Conservation (phyloP, 2,888 invertebrate species). For the Stramonita haemastoma region DNA sequence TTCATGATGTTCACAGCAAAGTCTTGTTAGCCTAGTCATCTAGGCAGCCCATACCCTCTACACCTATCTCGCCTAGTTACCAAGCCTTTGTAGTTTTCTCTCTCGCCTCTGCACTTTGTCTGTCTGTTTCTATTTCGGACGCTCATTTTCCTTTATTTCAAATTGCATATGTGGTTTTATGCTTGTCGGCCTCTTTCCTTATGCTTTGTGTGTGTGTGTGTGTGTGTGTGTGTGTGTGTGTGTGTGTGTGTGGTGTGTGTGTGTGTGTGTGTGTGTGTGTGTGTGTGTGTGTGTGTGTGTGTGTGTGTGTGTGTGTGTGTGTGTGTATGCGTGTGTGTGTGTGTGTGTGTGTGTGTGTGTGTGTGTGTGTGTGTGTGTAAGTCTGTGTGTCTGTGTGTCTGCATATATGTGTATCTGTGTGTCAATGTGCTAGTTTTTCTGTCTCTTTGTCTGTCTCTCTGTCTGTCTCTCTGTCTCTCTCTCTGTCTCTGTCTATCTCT, state of each 20-base stretch:
- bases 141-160: neutral
- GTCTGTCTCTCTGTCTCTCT: too few relatives aligned
- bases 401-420: too few relatives aligned
- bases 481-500: too few relatives aligned
- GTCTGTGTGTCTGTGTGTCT: too few relatives aligned
- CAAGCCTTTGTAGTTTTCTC: too few relatives aligned
- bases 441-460: too few relatives aligned
- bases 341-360: slow-evolving; percentile 1
- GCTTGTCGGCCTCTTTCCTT: neutral
- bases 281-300: neutral
- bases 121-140: neutral
- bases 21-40: too few relatives aligned
- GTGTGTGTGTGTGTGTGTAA: neutral
- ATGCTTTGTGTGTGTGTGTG: neutral
- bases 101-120: neutral
- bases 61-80: too few relatives aligned
- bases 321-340: neutral
- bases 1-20: too few relatives aligned
- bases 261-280: neutral
- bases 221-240: neutral
- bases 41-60: too few relatives aligned
- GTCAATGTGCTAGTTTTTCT: too few relatives aligned
- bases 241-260: neutral
- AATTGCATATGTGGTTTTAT: neutral
- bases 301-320: neutral